Evolutionary conservation across 2,797 vertebrate species (phyloP).

Genomic region (Acrossocheilus wenchowensis): DNA sequence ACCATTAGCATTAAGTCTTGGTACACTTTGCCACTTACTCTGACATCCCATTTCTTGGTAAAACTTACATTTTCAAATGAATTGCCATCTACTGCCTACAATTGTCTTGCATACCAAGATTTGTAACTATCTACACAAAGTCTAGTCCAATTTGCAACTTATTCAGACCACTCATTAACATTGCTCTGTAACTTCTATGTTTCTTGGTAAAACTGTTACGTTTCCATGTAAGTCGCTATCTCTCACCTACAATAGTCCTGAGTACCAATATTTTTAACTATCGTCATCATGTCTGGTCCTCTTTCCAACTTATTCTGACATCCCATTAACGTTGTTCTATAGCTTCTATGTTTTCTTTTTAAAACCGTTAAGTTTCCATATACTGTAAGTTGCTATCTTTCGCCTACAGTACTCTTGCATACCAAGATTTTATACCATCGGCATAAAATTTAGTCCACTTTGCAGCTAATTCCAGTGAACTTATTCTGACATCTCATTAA

Average conservation of each 20-base stretch:
- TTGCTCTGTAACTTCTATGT: background rate
- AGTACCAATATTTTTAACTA: too few relatives aligned
- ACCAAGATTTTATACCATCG: background rate
- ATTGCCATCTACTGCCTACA: too few relatives aligned
- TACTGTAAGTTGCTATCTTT: background rate
- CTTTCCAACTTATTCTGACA: background rate
- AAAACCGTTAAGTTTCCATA: too few relatives aligned
- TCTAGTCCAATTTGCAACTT: background rate
- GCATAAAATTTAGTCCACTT: background rate
- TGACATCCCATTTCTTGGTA: too few relatives aligned
- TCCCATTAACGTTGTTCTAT: background rate
- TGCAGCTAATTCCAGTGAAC: background rate
- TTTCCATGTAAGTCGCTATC: too few relatives aligned
- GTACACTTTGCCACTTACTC: too few relatives aligned
- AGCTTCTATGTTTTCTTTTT: background rate
- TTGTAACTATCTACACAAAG: too few relatives aligned
- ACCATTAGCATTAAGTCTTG: background rate
- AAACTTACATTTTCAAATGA: too few relatives aligned
- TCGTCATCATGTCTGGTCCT: too few relatives aligned
- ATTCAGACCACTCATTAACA: background rate
- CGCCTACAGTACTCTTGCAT: background rate
- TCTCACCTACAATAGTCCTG: background rate
- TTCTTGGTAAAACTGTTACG: background rate
- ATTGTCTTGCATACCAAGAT: too few relatives aligned
- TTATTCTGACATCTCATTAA: background rate